Base-by-base conservation (phyloP, 2,797 vertebrate genomes). In the Sebastolobus alascanus region DNA sequence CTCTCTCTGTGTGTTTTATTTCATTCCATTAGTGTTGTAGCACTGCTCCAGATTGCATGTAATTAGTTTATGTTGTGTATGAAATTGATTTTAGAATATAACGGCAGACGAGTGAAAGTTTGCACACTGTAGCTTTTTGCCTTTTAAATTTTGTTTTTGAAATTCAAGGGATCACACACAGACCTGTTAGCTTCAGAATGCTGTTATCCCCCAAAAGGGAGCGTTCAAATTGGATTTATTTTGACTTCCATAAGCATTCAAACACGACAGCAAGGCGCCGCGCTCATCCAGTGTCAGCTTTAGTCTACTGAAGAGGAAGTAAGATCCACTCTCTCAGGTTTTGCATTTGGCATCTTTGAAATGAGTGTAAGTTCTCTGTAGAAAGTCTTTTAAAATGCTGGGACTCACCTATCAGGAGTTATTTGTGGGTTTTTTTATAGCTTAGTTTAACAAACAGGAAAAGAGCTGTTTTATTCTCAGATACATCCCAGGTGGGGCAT, bases 21-120 rank as follows among this genome's bases (percentile, higher is more conserved):
- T 93, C 91, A 93, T 96, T 95, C 91, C 88, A 95, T 94, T 89
- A 80, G 81, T 84, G 90, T 89, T 55, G 86, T 89, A 83, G 71
- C 76, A 27, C 31, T 60, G 70, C 86, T 86, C 87, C n/a, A 72
- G 58, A 77, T 66, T 70, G 22, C 64, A 66, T 55, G 22, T 55
- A 68, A 74, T 35, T 67, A 71, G 18, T 65, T 78, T 68, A 65
- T 68, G 67, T 31, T 65, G 20, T 2, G 50, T 46, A 46, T 46
- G 33, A 67, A 73, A 86, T 67, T 37, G 77, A 74, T 87, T 85
- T 70, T n/a, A 33, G 31, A 74, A 68, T 55, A 73, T 65, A 68
- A 79, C 29, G 6, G 11, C 35, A 52, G 77, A 22, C 16, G 64
- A 69, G 43, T 74, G 31, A 59, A 74, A n/a, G 31, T 60, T 60